Evolutionary conservation across 2,113 vertebrate genomes (phyloP).

Genomic region (Saccopteryx leptura): DNA sequence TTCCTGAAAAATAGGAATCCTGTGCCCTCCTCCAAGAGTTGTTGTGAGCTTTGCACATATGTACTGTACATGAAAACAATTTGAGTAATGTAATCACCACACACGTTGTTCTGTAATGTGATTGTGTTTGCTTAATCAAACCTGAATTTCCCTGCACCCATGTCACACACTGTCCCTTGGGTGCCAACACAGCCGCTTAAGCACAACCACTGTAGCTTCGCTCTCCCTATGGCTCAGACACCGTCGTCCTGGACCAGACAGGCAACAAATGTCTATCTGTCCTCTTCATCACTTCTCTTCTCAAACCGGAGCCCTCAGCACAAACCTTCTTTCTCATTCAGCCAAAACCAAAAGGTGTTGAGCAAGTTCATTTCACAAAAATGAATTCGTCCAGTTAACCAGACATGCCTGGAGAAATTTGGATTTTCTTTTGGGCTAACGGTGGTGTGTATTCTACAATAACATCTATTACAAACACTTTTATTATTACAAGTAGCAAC

Average conservation of each 20-base stretch:
- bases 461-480: background rate
- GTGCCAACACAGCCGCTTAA: background rate
- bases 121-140: background rate
- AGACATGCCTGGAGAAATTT: background rate
- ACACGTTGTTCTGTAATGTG: background rate
- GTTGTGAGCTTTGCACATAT: background rate
- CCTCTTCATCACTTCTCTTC: background rate
- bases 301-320: background rate
- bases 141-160: background rate
- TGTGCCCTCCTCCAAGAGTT: background rate
- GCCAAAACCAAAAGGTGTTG: background rate
- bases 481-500: background rate
- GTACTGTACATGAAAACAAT: background rate
- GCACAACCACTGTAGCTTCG: background rate
- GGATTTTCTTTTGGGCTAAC: background rate
- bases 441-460: background rate
- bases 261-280: background rate
- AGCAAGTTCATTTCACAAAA: slow-evolving; percentile 22
- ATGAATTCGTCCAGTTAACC: background rate
- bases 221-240: background rate
- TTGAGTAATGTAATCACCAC: background rate
- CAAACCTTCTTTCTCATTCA: background rate
- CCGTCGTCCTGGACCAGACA: background rate
- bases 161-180: background rate
- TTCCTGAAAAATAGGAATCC: background rate